Percentiles rank a stretch among this genome's conserved stretches.
These are phyloP conservation scores for Synanthedon vespiformis DNA, from an alignment of 2,888 invertebrate species.

Conservation along the genomic window DNA sequence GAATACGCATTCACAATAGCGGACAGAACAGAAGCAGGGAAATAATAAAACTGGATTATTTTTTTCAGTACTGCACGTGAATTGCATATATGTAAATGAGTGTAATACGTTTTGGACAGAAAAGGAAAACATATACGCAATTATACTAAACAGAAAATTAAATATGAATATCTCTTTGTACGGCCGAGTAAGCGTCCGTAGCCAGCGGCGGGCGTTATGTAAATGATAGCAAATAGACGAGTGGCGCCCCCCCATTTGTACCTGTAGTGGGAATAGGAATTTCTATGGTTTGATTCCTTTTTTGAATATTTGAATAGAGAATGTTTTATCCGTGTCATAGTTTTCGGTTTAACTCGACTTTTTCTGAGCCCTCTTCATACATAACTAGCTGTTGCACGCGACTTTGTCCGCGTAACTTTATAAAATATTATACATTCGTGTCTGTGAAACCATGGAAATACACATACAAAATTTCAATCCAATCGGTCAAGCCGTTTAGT, in stretches of 20 bases:
- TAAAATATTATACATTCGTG: no score
- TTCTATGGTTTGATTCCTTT: background rate
- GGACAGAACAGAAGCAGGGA: no score
- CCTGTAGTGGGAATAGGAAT: background rate
- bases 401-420: no score
- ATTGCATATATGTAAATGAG: slow-evolving; percentile 35
- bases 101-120: slow-evolving; percentile 21
- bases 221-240: slow-evolving; percentile 44
- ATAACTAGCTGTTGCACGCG: no score
- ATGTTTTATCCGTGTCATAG: background rate
- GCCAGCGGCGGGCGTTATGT: slow-evolving; percentile 34
- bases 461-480: no score
- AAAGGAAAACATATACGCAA: slow-evolving; percentile 43
- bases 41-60: background rate
- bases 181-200: slow-evolving; percentile 18
- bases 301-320: background rate
- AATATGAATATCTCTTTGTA: slow-evolving; percentile 58
- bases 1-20: no score
- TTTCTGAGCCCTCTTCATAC: no score
- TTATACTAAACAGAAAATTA: slow-evolving; percentile 58
- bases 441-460: no score
- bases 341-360: background rate
- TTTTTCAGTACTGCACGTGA: slow-evolving; percentile 3
- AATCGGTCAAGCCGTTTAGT: no score
- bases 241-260: slow-evolving; percentile 9